Evolutionary conservation across 2,888 invertebrate genomes (phyloP), one percentile per base, ranked within the genome.

Genomic region (Prionchulus punctatus): DNA sequence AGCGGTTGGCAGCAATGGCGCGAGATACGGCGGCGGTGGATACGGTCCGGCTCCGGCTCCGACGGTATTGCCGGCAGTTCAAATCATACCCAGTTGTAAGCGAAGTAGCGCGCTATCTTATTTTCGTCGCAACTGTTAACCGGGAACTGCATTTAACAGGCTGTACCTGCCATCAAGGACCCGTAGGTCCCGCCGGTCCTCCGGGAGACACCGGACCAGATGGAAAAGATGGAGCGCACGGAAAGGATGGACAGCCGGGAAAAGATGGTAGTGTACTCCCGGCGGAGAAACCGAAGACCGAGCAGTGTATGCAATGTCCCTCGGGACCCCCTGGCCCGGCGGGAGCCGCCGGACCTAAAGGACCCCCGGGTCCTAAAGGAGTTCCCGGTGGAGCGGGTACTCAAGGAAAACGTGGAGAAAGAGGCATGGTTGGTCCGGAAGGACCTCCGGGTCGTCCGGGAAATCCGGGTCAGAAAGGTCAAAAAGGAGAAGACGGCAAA

Each of bases 1-100:
- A 18, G 60, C 60, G 45, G 59, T 56, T 50, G 60, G 60, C 28
- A 43, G 52, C 18, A 57, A 52, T n/a, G 50, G 36, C 21, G 51
- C 26, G 23, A 28, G 53, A 31, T 52, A 47, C 18, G 47, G 60
- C 55, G 27, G 30, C 2, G 30, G 30, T 30, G 42, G 31, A 42
- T 18, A 12, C 25, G 15, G 15, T n/a, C n/a, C n/a, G n/a, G n/a
- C n/a, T n/a, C n/a, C n/a, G n/a, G n/a, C n/a, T n/a, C n/a, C n/a
- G n/a, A n/a, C n/a, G n/a, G n/a, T n/a, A n/a, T n/a, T n/a, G n/a
- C n/a, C n/a, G n/a, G n/a, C n/a, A n/a, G n/a, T n/a, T n/a, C n/a
- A n/a, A n/a, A n/a, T n/a, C n/a, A n/a, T n/a, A n/a, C n/a, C n/a
- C n/a, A n/a, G n/a, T n/a, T n/a, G n/a, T n/a, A n/a, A n/a, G n/a